Conservation (phyloP, 2,888 invertebrate species). For the Plagodis pulveraria region DNA sequence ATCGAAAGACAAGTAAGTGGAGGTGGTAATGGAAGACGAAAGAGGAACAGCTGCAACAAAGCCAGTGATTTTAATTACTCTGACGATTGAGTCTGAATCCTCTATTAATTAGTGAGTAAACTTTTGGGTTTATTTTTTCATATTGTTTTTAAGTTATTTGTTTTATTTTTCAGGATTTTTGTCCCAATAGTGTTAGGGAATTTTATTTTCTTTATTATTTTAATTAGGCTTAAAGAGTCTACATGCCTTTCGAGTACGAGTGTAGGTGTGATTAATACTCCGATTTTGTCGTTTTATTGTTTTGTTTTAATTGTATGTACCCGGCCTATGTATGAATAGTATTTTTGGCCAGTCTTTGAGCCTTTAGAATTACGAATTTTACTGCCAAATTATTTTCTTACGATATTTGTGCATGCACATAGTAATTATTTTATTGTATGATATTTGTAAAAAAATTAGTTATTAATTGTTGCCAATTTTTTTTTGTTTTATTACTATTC, state of each 20-base stretch:
- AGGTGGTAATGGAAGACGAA: slow-evolving; percentile 42
- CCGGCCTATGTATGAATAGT: slow-evolving; percentile 82
- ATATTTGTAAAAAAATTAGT: slow-evolving; percentile 79
- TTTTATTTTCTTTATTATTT: slow-evolving; percentile 82
- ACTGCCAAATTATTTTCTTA: slow-evolving; percentile 85
- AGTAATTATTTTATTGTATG: slow-evolving; percentile 83
- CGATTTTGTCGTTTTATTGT: slow-evolving; percentile 80
- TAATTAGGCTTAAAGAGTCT: slow-evolving; percentile 76
- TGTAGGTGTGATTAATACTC: slow-evolving; percentile 81
- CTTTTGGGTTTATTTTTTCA: slow-evolving; percentile 83
- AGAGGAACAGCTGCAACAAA: slow-evolving; percentile 45
- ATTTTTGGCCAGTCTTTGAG: slow-evolving; percentile 81
- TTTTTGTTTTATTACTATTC: slow-evolving; percentile 81
- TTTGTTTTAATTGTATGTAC: slow-evolving; percentile 80
- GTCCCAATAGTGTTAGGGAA: slow-evolving; percentile 85
- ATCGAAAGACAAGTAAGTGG: slow-evolving; percentile 55
- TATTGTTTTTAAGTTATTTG: slow-evolving; percentile 85
- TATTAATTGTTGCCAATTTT: slow-evolving; percentile 84
- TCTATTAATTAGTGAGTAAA: slow-evolving; percentile 83
- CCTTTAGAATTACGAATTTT: slow-evolving; percentile 84
- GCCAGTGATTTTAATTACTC: slow-evolving; percentile 66
- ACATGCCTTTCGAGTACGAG: slow-evolving; percentile 71
- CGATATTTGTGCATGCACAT: slow-evolving; percentile 84
- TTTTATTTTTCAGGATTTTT: slow-evolving; percentile 78
- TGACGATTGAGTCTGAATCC: slow-evolving; percentile 79